Evolutionary conservation across 2,797 vertebrate genomes (phyloP).

Genomic region (Cyprinella venusta): DNA sequence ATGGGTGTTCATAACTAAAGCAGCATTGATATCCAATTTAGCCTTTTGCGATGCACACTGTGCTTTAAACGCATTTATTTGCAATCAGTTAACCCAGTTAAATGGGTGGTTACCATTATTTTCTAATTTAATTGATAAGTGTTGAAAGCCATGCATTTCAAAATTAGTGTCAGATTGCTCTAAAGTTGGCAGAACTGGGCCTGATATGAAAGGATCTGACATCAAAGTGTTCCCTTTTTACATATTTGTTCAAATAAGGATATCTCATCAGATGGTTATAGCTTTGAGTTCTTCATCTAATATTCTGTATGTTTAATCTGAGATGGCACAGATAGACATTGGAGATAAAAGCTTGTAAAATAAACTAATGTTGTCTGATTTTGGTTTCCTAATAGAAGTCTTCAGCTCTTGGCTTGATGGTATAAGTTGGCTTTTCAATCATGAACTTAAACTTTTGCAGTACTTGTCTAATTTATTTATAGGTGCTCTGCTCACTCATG

Average conservation of each 20-base stretch:
- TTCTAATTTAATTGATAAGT: constrained; percentile 41
- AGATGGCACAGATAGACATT: constrained; percentile 22
- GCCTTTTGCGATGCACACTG: not conserved
- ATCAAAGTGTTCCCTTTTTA: constrained; percentile 49
- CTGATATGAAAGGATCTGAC: constrained; percentile 52
- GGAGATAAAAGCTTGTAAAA: constrained; percentile 48
- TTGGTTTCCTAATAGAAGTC: constrained; percentile 31
- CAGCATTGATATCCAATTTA: not conserved
- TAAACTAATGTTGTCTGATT: constrained; percentile 45
- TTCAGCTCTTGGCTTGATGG: not conserved
- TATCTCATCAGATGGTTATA: constrained; percentile 37
- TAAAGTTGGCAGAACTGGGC: constrained; percentile 48
- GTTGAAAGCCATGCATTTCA: constrained; percentile 36
- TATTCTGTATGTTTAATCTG: constrained; percentile 47
- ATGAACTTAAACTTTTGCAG: constrained; percentile 17
- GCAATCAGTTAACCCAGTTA: not conserved
- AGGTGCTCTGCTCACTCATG: not conserved
- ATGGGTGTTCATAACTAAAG: not conserved
- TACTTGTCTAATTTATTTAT: constrained; percentile 11
- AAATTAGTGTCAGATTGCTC: constrained; percentile 35
- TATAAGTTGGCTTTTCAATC: constrained; percentile 16
- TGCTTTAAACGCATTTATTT: not conserved
- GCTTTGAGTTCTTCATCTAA: constrained; percentile 46
- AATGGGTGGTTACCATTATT: not conserved
- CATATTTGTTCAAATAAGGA: constrained; percentile 50